Percentiles rank a stretch among this genome's conserved stretches.
Conservation (phyloP, 2,797 vertebrate species). For the Cossypha polioptera region DNA sequence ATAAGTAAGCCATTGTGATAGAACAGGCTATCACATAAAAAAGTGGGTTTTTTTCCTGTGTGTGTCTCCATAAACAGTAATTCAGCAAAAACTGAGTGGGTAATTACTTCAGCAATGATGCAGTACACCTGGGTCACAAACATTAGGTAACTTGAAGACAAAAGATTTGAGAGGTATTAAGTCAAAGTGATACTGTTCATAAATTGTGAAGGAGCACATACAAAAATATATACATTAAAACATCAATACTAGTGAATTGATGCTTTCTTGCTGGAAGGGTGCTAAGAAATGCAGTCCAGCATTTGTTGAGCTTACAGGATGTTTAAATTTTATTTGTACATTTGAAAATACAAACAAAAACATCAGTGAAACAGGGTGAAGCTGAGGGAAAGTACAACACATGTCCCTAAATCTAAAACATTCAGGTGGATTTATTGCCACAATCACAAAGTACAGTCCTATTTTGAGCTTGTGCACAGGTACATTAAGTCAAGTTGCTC, state of each 20-base stretch:
- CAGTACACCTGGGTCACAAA: not conserved
- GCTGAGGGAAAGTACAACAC: not conserved
- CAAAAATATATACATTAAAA: not conserved
- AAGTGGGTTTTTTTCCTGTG: accelerated
- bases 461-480: not conserved
- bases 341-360: constrained; percentile 17
- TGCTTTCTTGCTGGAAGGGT: not conserved
- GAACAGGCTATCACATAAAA: not conserved
- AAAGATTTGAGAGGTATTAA: not conserved
- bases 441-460: not conserved
- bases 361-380: not conserved
- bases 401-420: not conserved
- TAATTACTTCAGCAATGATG: not conserved
- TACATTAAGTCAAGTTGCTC: not conserved
- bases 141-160: not conserved
- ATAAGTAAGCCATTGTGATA: not conserved
- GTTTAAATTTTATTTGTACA: constrained; percentile 29
- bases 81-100: not conserved
- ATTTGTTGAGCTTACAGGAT: not conserved
- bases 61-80: not conserved
- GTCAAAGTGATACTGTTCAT: not conserved
- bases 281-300: not conserved
- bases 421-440: not conserved
- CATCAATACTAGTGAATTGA: accelerated
- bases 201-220: not conserved